Base-by-base conservation (phyloP, 2,797 vertebrate genomes). In the Anas bernieri region DNA sequence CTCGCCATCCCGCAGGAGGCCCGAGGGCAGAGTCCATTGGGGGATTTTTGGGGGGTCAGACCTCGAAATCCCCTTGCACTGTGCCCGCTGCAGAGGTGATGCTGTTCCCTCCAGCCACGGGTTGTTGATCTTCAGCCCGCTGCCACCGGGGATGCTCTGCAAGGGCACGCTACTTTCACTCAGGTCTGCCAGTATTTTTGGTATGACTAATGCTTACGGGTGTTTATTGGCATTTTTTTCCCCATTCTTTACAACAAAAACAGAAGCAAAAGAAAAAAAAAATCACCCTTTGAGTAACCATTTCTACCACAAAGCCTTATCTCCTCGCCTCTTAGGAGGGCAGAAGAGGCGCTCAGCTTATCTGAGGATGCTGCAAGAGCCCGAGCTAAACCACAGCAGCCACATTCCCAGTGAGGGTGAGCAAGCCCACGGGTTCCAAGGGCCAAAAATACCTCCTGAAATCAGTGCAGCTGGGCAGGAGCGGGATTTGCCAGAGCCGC, bases 171-270 rank as follows among this genome's bases (percentile, higher is more conserved):
- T 43, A 80, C 64, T 91, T 48, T 28, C 31, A 64, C 69, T 86
- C 56, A 35, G 76, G 4, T 67, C 64, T 74, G 79, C 50, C 13
- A 2, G 23, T 63, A n/a, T 52, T 90, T 90, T 83, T 54, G 62
- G 7, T 80, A 30, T 86, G 86, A 94, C 18, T 83, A 68, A 86
- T 80, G 79, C 80, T 92, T 61, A 43, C 43, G 16, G 91, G 93
- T 74, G 30, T 35, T 22, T 91, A 1, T 17, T 76, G 58, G 86
- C 62, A 28, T 2, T 7, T 28, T 48, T 52, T 59, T 25, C 31
- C 39, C 26, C 18, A 7, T 50, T 50, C 54, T 86, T 74, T 13
- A 70, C 61, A 89, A 45, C n/a, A 17, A 55, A 89, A 92, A 70
- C 25, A 86, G 37, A 89, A 70, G 50, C 54, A 52, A 81, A 31